Evolutionary conservation across 64 coral and sea anemone genomes (phyloP).

Genomic region (Actinia equina): DNA sequence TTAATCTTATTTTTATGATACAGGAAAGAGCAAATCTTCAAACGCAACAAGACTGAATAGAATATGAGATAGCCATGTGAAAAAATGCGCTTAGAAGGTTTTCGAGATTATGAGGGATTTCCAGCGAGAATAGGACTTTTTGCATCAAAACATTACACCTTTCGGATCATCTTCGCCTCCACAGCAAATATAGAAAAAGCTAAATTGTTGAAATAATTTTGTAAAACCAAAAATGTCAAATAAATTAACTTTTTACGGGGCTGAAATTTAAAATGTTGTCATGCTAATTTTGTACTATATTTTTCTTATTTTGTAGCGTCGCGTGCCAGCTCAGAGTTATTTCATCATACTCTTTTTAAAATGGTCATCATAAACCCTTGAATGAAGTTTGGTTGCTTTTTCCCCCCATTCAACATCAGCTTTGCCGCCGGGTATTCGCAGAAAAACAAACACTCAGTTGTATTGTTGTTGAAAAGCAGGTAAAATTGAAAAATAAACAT

Average conservation of each 20-base stretch:
- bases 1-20: too few species aligned
- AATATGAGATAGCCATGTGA: background rate
- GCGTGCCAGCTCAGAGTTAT: background rate
- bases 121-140: background rate
- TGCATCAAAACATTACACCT: background rate
- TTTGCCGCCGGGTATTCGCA: background rate
- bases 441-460: background rate
- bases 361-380: background rate
- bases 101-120: background rate
- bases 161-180: too few species aligned
- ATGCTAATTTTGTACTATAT: too few species aligned
- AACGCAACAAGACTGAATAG: background rate
- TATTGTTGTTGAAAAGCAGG: background rate
- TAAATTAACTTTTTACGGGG: too few species aligned
- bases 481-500: background rate
- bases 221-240: too few species aligned
- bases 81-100: too few species aligned
- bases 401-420: background rate
- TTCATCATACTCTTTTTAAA: background rate
- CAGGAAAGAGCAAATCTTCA: background rate
- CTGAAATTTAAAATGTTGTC: too few species aligned
- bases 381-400: background rate
- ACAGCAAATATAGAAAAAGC: too few species aligned
- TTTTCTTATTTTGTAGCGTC: background rate
- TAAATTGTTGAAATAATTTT: too few species aligned